Percentiles rank a stretch among this genome's conserved stretches.
These are phyloP conservation scores for Argynnis bischoffii DNA, from an alignment of 2,888 invertebrate species.

Conservation along the genomic window DNA sequence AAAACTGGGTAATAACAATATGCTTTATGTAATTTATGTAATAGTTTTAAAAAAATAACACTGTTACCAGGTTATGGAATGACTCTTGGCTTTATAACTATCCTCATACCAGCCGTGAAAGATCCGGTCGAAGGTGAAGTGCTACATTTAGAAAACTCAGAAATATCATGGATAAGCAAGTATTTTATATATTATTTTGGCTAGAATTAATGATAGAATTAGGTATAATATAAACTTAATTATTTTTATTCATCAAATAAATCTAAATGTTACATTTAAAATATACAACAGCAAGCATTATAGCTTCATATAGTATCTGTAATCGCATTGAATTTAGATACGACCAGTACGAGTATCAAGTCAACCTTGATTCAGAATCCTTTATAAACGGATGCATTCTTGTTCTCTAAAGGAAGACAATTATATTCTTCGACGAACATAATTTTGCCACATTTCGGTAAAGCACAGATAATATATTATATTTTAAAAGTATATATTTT, in stretches of 20 bases:
- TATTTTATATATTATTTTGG: slow-evolving; percentile 31
- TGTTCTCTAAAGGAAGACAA: background rate
- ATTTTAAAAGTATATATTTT: no score
- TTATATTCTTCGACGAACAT: background rate
- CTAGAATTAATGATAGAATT: background rate
- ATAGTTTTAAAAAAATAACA: background rate
- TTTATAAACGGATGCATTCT: background rate
- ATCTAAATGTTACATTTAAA: background rate
- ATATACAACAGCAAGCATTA: background rate
- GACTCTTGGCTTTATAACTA: slow-evolving; percentile 91
- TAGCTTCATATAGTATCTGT: no score
- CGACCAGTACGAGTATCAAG: background rate
- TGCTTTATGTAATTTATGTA: no score
- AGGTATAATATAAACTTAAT: no score
- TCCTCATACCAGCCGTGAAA: slow-evolving; percentile 88
- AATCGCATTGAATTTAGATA: no score
- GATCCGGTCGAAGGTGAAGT: slow-evolving; percentile 73
- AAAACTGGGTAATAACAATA: no score
- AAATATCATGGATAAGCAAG: slow-evolving; percentile 90
- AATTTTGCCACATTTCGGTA: background rate
- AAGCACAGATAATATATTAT: no score
- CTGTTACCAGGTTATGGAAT: slow-evolving; percentile 85
- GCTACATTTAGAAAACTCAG: slow-evolving; percentile 81
- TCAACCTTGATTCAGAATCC: slow-evolving; percentile 19
- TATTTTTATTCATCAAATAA: no score